Base-by-base conservation (phyloP, 1,140 invertebrate species). In the Trachymyrmex septentrionalis region DNA sequence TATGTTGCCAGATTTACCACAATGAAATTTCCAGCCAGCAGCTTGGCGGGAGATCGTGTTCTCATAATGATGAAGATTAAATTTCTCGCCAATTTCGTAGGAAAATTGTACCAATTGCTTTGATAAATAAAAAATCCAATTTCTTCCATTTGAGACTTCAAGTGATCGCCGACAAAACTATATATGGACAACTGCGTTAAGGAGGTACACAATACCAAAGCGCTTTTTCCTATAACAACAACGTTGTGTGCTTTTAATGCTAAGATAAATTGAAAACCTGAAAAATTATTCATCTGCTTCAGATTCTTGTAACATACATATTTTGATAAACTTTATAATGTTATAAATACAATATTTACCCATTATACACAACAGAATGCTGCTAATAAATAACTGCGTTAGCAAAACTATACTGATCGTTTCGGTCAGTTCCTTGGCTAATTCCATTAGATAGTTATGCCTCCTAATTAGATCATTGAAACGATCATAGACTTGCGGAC, bases 181-280 rank as follows among this genome's bases (percentile, higher is more conserved):
- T 90, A 90, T 12, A 61, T 38, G 0, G 77, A 63, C 12, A 90
- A 14, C 71, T 90, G 89, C 0, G 27, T 9, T 3, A 90, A 2
- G 0, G 87, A 14, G 0, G 69, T 80, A 19, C 2, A 19, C 6
- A 87, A 7, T 10, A 80, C 57, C 7, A 61, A 34, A 0, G 75
- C 38, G 10, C 77, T 78, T 55, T 85, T 90, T 3, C 50, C 24
- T 27, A 59, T 24, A 16, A 90, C 24, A 1, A 75, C 55, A 9
- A 67, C 0, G 1, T 90, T 67, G 3, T 38, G 30, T 0, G 38
- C 10, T 19, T 27, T 55, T 61, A 90, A 53, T 24, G 88, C 80
- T n/a, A 87, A 50, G 21, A 90, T 90, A n/a, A 73, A 81, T 27
- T 90, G 88, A 50, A 90, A 90, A 14, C 86, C 89, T 90, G 10